Evolutionary conservation across 2,888 invertebrate genomes (phyloP), one percentile per base, ranked within the genome.

Genomic region (Patella caerulea): DNA sequence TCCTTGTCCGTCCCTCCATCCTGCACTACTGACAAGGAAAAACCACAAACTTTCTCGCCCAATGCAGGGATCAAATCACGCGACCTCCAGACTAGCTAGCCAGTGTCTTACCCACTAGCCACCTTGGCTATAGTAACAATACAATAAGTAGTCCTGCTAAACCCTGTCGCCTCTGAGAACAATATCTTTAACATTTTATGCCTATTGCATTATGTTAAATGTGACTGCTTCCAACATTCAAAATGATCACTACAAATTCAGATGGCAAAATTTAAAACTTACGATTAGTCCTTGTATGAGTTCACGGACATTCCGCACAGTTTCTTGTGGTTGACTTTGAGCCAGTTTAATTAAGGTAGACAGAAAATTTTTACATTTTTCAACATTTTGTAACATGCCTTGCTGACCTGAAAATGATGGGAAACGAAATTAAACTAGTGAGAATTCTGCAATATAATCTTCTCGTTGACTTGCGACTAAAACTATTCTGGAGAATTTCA

Each of bases 321-420:
- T 98, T 74, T 96, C 94, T 91, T 95, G 96, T 79, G 98, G 97
- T 93, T 98, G 98, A 92, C 97, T 95, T 92, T 96, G 97, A 83
- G 98, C 98, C 91, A 98, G 93, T 92, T 97, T 97, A 91, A 98
- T 94, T 85, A 98, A 94, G 92, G 98, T 98, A 81, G 98, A 97
- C 92, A 98, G 94, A 93, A 98, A 98, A 93, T 98, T 98, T 90
- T 98, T 95, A 94, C 98, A 98, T 93, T 98, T 98, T 93, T 97
- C 97, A 94, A 91, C 90, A 86, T 90, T 90, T 73, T 91, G 91
- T 76, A 87, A 76, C 82, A 88, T 88, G 71, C 86, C 84, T 59
- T 85, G 85, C 69, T 85, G 85, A 73, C 70, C 79, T 45, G 54
- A 73, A 71, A 53, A 72, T 45, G 45, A 45, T 45, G 45, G 9